A percentile compares a stretch with the other conserved stretches of the same genome.
These are phyloP conservation scores for Machimus rusticus DNA, from an alignment of 2,888 invertebrate genomes.

Conservation along the genomic window DNA sequence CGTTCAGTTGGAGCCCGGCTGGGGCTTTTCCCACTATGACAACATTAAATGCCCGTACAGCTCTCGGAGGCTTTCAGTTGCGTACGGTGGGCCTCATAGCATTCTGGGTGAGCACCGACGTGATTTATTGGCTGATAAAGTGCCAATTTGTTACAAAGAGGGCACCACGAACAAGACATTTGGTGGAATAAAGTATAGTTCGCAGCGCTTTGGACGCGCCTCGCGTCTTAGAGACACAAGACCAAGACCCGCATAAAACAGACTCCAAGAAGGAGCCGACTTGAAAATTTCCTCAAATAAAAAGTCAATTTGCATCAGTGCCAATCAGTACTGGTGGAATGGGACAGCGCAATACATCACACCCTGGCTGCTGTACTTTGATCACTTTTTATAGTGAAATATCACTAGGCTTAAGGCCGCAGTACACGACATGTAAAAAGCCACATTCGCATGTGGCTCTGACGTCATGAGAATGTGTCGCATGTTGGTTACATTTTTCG, in stretches of 20 bases:
- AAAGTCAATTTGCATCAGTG: not conserved
- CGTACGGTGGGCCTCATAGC: not conserved
- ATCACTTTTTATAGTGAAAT: not conserved
- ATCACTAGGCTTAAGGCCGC: not conserved
- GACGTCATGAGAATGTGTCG: too few relatives aligned
- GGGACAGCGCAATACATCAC: not conserved
- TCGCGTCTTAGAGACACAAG: not conserved
- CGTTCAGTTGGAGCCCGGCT: not conserved
- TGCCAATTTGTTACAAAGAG: not conserved
- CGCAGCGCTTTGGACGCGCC: not conserved
- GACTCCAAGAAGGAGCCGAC: not conserved
- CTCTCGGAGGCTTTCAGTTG: not conserved
- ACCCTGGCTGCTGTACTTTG: not conserved
- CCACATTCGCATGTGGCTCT: too few relatives aligned
- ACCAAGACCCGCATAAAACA: not conserved
- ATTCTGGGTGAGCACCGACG: not conserved
- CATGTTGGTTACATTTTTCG: too few relatives aligned
- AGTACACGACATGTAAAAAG: too few relatives aligned
- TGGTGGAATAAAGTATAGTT: not conserved
- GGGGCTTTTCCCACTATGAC: not conserved
- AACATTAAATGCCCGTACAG: not conserved
- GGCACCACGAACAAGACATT: not conserved
- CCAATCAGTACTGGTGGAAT: not conserved
- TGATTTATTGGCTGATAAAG: not conserved
- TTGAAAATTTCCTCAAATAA: not conserved